Evolutionary conservation across 2,113 vertebrate species (phyloP), one percentile per base, ranked within the genome.

Genomic region (Odontophorus gujanensis): DNA sequence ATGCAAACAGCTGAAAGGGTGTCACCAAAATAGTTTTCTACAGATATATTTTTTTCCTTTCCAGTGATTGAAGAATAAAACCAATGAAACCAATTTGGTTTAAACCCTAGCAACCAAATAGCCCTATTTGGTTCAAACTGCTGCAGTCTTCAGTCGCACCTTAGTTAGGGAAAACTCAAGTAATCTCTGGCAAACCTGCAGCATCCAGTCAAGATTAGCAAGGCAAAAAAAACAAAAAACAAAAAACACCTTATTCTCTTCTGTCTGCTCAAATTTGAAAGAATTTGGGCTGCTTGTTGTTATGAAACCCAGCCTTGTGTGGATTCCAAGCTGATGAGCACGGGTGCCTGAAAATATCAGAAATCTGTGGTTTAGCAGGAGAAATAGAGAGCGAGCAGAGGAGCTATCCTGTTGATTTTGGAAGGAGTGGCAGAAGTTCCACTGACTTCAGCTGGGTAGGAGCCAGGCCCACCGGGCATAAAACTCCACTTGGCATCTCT

Each of bases 351-450:
- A 90, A 95, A 90, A 62, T 32, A 78, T 48, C 48, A 92, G 47
- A 95, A 93, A 94, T 86, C 43, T 65, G 72, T 50, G 62, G 32
- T 69, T 87, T 94, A 94, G 73, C 74, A 90, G 77, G 43, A 91
- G 62, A 91, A 92, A 88, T 38, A 81, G 13, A 42, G 79, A 87
- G 66, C n/a, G 53, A 95, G 40, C 1, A 0, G 75, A 94, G 40
- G 73, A 95, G 62, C 51, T 65, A 78, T 88, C 81, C 79, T 91
- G 87, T 90, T 96, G 76, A 67, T 88, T 93, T 91, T 87, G 90
- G 85, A 94, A 93, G 68, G 61, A 85, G 50, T 57, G 57, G 87
- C 65, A 79, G 26, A 95, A 92, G 81, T 92, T 93, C 59, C 75
- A 81, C 89, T 91, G 81, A 91, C 76, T 95, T 92, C 87, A 95